phyloP scores from a whole-genome alignment of 2,888 invertebrate genomes.

The Acanthopleura granulata region DNA sequence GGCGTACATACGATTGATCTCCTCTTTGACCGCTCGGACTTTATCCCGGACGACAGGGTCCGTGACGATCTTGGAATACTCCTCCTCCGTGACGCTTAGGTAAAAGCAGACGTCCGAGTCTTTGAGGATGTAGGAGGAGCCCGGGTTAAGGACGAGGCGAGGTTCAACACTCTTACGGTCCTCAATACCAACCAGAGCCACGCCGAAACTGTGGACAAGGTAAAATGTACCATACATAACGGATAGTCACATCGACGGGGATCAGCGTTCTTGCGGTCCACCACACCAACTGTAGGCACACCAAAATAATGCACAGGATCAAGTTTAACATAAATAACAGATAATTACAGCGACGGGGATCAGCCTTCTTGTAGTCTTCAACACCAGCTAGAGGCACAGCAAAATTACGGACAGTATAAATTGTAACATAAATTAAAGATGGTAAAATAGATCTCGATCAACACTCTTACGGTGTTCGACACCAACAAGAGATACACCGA shows the following conservation, averaged over 20 bases:
- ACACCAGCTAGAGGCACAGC: no score
- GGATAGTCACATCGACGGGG: no score
- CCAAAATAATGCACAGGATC: no score
- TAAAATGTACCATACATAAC: background rate
- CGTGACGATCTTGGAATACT: conserved; percentile 79
- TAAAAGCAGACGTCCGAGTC: conserved; percentile 97
- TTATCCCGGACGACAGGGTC: conserved; percentile 16
- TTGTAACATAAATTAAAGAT: no score
- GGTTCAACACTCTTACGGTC: conserved; percentile 89
- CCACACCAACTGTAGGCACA: no score
- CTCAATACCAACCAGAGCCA: conserved; percentile 94
- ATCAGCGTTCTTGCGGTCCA: no score
- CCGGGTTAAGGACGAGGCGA: conserved; percentile 94
- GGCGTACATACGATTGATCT: conserved; percentile 33
- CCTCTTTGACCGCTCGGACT: conserved; percentile 33
- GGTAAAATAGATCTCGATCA: no score
- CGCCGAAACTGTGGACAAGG: conserved; percentile 84
- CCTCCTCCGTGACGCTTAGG: conserved; percentile 98
- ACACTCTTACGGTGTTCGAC: no score
- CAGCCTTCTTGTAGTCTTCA: no score
- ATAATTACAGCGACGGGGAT: no score
- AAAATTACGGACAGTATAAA: conserved; percentile 75
- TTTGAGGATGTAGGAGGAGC: conserved; percentile 96
- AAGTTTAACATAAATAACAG: no score
- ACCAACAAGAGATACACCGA: no score